A percentile compares a stretch with the other conserved stretches of the same genome.
phyloP scores from a whole-genome alignment of 2,113 vertebrate species.

The Tamias sibiricus region DNA sequence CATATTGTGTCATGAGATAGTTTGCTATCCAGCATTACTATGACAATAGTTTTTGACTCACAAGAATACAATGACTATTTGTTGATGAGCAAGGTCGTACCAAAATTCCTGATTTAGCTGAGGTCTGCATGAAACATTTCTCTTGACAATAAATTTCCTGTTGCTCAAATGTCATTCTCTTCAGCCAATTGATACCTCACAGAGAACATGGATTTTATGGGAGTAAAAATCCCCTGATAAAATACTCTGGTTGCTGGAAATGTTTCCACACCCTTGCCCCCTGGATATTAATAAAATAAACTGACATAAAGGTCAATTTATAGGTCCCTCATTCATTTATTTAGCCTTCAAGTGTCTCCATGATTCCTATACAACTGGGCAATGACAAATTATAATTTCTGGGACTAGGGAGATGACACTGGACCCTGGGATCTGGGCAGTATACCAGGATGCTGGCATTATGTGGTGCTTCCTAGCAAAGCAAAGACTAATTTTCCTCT shows the following conservation, averaged over 20 bases:
- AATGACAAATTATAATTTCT: background rate
- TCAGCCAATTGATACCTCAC: background rate
- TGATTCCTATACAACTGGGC: background rate
- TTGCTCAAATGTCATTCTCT: slow-evolving; percentile 1
- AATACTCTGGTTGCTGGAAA: background rate
- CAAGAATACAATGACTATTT: background rate
- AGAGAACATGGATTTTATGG: background rate
- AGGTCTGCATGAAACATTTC: background rate
- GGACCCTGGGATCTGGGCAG: background rate
- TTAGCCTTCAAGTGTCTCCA: background rate
- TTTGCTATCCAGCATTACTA: background rate
- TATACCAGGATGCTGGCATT: background rate
- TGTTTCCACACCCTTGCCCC: background rate
- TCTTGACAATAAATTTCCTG: background rate
- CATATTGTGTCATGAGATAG: background rate
- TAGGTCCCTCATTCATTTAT: background rate
- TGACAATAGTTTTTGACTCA: slow-evolving; percentile 1
- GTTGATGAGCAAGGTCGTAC: slow-evolving; percentile 5
- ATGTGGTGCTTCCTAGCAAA: background rate
- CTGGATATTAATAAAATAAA: background rate
- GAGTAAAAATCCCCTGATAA: background rate
- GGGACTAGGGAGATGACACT: background rate
- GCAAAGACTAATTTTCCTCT: background rate
- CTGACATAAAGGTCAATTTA: background rate
- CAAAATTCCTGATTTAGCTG: background rate